A percentile compares a stretch with the other conserved stretches of the same genome.
Evolutionary conservation across 2,888 invertebrate genomes (phyloP).

Genomic region (Polydesmus complanatus): DNA sequence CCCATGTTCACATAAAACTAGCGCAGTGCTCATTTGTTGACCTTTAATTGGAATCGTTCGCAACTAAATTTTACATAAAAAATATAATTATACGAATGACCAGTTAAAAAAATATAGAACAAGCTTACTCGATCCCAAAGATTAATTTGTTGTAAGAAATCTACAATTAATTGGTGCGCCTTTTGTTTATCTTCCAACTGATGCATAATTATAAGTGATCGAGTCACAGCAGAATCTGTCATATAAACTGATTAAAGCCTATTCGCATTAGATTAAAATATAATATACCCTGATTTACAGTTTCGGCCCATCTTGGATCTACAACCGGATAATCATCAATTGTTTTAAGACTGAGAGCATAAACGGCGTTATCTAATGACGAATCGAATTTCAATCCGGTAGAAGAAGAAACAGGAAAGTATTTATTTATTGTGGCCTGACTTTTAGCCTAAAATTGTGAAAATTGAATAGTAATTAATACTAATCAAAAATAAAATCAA

Average conservation of each 20-base stretch:
- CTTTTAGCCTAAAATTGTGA: slow-evolving; percentile 28
- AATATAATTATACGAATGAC: neutral
- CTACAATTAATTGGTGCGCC: slow-evolving; percentile 58
- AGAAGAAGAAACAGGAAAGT: slow-evolving; percentile 32
- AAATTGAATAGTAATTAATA: slow-evolving; percentile 6
- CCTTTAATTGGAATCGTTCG: slow-evolving; percentile 34
- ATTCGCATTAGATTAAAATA: too few species aligned
- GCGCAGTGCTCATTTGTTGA: slow-evolving; percentile 40
- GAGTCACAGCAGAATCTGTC: slow-evolving; percentile 32
- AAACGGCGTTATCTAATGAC: slow-evolving; percentile 44
- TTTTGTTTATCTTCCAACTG: slow-evolving; percentile 78
- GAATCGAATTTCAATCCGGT: slow-evolving; percentile 22
- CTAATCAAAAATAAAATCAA: too few species aligned
- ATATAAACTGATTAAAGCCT: neutral
- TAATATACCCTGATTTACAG: slow-evolving; percentile 26
- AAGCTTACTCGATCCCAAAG: slow-evolving; percentile 31
- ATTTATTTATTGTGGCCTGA: slow-evolving; percentile 36
- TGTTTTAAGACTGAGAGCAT: slow-evolving; percentile 56
- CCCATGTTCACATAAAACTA: slow-evolving; percentile 53
- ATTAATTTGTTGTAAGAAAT: slow-evolving; percentile 42
- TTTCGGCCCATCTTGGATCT: slow-evolving; percentile 63
- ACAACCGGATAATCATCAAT: slow-evolving; percentile 76
- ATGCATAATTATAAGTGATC: slow-evolving; percentile 66
- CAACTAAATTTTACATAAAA: slow-evolving; percentile 29
- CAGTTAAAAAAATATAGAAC: neutral